Percentiles rank a stretch among this genome's conserved stretches.
Conservation (phyloP, 2,888 invertebrate species). For the Tholera decimalis region DNA sequence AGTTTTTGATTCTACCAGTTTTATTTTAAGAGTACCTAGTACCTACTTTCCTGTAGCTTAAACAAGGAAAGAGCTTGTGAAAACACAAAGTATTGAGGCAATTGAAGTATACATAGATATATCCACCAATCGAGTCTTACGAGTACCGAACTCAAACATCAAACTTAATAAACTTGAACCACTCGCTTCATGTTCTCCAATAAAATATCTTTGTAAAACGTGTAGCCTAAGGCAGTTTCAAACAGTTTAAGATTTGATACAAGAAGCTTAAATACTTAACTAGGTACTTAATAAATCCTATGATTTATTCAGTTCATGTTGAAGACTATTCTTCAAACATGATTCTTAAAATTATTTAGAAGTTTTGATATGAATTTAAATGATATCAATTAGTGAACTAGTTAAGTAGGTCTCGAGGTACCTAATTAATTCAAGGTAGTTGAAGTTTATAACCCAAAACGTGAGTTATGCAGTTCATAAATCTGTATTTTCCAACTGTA, state of each 20-base stretch:
- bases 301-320: too few species aligned
- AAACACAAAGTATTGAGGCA: constrained; percentile 18
- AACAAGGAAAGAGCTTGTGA: neutral
- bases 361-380: neutral
- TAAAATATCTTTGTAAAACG: constrained; percentile 24
- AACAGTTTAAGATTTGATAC: constrained; percentile 24
- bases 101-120: neutral
- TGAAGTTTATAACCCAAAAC: neutral
- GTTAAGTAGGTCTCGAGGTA: neutral
- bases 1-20: too few species aligned
- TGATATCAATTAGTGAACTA: neutral
- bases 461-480: neutral
- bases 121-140: constrained; percentile 32
- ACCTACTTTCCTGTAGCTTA: too few species aligned
- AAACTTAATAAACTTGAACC: constrained; percentile 27
- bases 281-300: constrained; percentile 13
- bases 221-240: constrained; percentile 10
- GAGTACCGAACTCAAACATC: constrained; percentile 33
- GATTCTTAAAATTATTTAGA: neutral
- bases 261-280: constrained; percentile 15
- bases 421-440: neutral
- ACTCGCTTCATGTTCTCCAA: constrained; percentile 21
- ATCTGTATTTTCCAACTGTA: neutral
- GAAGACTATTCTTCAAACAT: neutral
- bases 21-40: too few species aligned